Base-by-base conservation (phyloP, 2,113 vertebrate species). In the Periophthalmodon schlosseri region DNA sequence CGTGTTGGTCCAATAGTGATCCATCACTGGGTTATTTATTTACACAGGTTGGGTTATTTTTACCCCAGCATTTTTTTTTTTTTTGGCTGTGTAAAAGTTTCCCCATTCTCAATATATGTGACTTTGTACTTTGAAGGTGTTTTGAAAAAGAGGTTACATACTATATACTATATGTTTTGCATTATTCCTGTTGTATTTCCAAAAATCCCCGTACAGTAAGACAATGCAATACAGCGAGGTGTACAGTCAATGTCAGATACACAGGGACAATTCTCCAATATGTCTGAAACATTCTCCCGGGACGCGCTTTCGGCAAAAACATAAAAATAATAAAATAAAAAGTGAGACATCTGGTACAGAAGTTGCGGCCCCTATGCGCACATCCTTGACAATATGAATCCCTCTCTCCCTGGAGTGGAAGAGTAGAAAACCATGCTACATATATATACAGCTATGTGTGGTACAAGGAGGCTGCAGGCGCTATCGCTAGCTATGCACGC, bases 381-480 rank as follows among this genome's bases (percentile, higher is more conserved):
- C 23, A 49, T 70, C 28, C 57, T 85, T 78, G 58, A 87, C 84
- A 84, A 83, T 83, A 72, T 80, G 80, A 83, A 76, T 86, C 87
- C 73, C 74, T 68, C 75, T 81, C 76, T 90, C 84, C 87, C 84
- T 54, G 79, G 82, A 85, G 86, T 82, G 80, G 54, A 79, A 78
- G 82, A 89, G 76, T 84, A 73, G 61, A 85, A 85, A 86, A 73
- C 68, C 70, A 74, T 85, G 78, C 77, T 75, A 69, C 61, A 47
- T 68, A 52, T 75, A 46, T 75, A 71, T 68, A 69, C 73, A 57
- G 58, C 56, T 80, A 61, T 79, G 36, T 1, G 15, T 64, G 63
- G 66, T 68, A 88, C 89, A 89, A 79, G 77, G 86, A 87, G 78
- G 84, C 87, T 87, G 76, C 74, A 88, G 88, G 87, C 57, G 14